Evolutionary conservation across 2,797 vertebrate genomes (phyloP).

Genomic region (Graptemys geographica): DNA sequence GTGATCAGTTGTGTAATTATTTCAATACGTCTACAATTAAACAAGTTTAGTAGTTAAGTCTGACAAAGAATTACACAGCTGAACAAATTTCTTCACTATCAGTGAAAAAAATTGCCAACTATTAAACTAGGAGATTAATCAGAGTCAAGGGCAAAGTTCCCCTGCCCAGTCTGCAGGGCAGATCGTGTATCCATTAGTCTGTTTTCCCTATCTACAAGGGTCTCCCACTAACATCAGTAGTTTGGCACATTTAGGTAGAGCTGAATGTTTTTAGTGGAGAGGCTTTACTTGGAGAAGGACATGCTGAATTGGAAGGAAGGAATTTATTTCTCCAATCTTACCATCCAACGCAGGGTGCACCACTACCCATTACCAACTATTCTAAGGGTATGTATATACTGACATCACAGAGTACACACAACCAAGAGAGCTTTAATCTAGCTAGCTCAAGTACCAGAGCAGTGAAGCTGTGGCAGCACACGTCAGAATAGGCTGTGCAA

Average conservation of each 20-base stretch:
- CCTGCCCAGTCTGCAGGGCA: not conserved
- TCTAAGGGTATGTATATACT: not conserved
- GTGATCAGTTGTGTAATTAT: not conserved
- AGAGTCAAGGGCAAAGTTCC: not conserved
- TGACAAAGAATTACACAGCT: not conserved
- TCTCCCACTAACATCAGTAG: not conserved
- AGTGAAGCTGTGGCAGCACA: not conserved
- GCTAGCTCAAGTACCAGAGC: not conserved
- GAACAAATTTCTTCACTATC: not conserved
- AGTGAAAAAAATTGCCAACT: not conserved
- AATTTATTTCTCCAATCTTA: not conserved
- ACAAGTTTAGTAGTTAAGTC: not conserved
- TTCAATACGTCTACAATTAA: not conserved
- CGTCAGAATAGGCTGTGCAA: not conserved
- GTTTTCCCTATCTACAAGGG: not conserved
- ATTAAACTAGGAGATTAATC: not conserved
- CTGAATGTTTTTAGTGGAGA: not conserved
- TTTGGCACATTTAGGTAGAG: not conserved
- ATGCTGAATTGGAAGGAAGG: not conserved
- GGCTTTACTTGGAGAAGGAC: not conserved
- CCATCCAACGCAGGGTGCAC: not conserved
- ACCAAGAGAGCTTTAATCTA: not conserved
- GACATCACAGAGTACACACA: not conserved
- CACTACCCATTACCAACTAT: not conserved
- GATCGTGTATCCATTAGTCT: not conserved